These are phyloP conservation scores for Cataglyphis hispanica DNA, from an alignment of 1,140 invertebrate genomes.

Conservation along the genomic window DNA sequence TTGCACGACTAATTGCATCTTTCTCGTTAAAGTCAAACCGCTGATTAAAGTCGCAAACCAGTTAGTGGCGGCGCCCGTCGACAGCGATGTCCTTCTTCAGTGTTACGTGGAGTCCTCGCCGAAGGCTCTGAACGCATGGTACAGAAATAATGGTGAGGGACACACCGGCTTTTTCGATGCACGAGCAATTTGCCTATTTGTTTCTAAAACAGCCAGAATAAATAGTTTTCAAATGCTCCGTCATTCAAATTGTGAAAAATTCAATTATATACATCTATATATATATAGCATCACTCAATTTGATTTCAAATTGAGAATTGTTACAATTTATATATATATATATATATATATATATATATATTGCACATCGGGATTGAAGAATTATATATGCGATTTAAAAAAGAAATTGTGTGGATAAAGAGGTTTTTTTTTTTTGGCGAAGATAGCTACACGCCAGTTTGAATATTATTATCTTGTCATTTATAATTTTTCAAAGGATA, in stretches of 20 bases:
- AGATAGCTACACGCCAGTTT: background rate
- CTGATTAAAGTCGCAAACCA: constrained; percentile 93
- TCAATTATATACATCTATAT: background rate
- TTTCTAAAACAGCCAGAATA: background rate
- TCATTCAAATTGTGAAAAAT: background rate
- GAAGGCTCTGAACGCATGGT: constrained; percentile 94
- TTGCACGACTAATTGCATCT: constrained; percentile 70
- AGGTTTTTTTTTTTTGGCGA: background rate
- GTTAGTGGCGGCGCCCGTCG: constrained; percentile 92
- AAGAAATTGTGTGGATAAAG: background rate
- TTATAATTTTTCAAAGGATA: background rate
- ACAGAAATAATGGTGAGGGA: constrained; percentile 90
- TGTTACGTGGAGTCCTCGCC: constrained; percentile 94
- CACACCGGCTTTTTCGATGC: background rate
- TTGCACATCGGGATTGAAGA: background rate
- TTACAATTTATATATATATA: background rate
- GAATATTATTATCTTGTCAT: background rate
- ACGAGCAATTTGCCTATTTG: background rate
- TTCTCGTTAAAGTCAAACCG: constrained; percentile 90
- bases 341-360: constrained; percentile 18
- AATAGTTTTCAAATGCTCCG: background rate
- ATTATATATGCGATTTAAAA: background rate
- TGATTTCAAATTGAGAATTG: background rate
- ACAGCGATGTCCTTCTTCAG: constrained; percentile 92
- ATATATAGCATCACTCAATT: background rate